Evolutionary conservation across 2,888 invertebrate genomes (phyloP).

Genomic region (Odontothrips loti): DNA sequence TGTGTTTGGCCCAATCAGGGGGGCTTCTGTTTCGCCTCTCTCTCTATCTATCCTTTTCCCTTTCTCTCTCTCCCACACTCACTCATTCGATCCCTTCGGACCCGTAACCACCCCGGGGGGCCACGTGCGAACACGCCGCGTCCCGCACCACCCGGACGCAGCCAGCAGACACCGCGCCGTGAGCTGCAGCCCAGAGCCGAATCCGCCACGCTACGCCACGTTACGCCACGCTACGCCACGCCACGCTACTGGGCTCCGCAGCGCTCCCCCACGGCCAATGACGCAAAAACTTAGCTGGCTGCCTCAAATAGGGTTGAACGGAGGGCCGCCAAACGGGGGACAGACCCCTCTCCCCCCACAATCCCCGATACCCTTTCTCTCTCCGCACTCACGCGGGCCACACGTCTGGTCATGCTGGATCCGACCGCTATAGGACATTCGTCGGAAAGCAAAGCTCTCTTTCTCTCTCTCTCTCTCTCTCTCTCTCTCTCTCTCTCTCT

Average conservation of each 20-base stretch:
- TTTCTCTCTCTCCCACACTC: conserved; percentile 23
- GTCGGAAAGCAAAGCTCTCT: too few relatives aligned
- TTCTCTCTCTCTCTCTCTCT: not conserved
- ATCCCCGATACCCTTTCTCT: too few relatives aligned
- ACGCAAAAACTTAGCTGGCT: not conserved
- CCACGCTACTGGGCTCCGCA: not conserved
- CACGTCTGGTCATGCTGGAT: too few relatives aligned
- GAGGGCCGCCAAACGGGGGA: too few relatives aligned
- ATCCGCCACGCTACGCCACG: not conserved
- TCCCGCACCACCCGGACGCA: not conserved
- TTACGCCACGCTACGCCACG: not conserved
- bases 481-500: conserved; percentile 3
- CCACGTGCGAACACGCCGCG: too few relatives aligned
- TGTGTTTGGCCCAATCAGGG: not conserved
- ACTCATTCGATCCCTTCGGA: not conserved
- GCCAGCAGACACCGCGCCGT: not conserved
- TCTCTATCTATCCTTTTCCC: conserved; percentile 5
- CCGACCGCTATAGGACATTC: too few relatives aligned
- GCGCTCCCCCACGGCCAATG: too few relatives aligned
- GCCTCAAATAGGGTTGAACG: too few relatives aligned
- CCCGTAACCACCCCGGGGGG: too few relatives aligned
- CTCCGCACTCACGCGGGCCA: too few relatives aligned
- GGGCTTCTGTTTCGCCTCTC: not conserved
- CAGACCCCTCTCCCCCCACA: too few relatives aligned
- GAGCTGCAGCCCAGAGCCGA: too few relatives aligned